These are phyloP conservation scores for Glaucidium brasilianum DNA, from an alignment of 2,113 vertebrate genomes.

Conservation along the genomic window DNA sequence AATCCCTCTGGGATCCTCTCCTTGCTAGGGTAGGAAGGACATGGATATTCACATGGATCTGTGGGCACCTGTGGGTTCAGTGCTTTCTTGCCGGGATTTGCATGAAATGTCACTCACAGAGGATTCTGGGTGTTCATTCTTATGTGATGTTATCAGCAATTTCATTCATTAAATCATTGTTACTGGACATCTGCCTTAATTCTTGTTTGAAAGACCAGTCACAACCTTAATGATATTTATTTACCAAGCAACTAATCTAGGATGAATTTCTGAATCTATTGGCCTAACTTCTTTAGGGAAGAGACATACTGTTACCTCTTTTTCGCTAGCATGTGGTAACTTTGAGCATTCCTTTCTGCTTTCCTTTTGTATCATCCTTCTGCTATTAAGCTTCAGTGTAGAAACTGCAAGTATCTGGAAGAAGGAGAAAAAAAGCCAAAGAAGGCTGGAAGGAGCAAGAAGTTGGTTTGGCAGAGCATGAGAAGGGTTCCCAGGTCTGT, in stretches of 20 bases:
- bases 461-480: neutral
- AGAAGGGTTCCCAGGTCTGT: neutral
- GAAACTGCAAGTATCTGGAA: neutral
- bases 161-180: neutral
- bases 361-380: neutral
- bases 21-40: neutral
- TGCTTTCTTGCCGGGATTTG: neutral
- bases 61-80: neutral
- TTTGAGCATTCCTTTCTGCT: neutral
- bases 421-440: neutral
- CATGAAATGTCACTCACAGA: neutral
- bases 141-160: neutral
- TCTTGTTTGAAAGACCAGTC: neutral
- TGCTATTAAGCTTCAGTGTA: neutral
- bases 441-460: neutral
- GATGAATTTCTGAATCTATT: neutral
- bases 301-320: neutral
- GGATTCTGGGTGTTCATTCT: neutral
- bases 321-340: neutral
- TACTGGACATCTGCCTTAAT: neutral
- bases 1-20: neutral
- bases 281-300: neutral
- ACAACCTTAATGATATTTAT: neutral
- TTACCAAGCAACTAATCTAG: neutral
- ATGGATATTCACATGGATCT: neutral